Conservation (phyloP, 2,113 vertebrate species). For the Oncorhynchus nerka region DNA sequence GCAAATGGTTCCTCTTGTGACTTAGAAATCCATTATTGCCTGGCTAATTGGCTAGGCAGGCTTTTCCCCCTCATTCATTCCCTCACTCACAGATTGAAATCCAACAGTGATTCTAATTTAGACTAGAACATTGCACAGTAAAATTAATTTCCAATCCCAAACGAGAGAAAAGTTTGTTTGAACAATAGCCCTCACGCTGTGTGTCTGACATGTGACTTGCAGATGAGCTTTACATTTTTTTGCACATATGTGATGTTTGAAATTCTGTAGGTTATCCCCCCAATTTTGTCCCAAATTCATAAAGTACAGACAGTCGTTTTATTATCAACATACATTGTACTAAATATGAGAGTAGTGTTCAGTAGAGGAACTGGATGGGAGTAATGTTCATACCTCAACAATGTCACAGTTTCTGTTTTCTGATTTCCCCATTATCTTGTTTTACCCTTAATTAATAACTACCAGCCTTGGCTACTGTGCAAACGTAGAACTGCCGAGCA, state of each 20-base stretch:
- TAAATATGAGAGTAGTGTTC: too few relatives aligned
- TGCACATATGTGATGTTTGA: too few relatives aligned
- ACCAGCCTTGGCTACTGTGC: not conserved
- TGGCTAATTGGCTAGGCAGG: slow-evolving; percentile 65
- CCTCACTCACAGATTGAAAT: slow-evolving; percentile 62
- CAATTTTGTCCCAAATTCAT: too few relatives aligned
- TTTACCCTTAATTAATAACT: not conserved
- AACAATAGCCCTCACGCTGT: slow-evolving; percentile 4
- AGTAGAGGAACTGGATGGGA: too few relatives aligned
- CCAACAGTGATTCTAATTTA: slow-evolving; percentile 53
- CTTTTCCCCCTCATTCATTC: slow-evolving; percentile 39
- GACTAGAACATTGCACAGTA: slow-evolving; percentile 44
- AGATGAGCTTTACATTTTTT: not conserved
- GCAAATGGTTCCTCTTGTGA: slow-evolving; percentile 68
- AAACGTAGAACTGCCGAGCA: not conserved
- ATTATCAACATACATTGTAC: too few relatives aligned
- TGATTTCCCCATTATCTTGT: not conserved
- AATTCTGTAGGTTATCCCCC: too few relatives aligned
- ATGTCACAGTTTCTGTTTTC: not conserved
- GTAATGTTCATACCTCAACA: too few relatives aligned
- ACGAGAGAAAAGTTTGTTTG: slow-evolving; percentile 8
- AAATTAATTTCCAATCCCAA: slow-evolving; percentile 15
- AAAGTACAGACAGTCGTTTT: too few relatives aligned
- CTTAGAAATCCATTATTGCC: slow-evolving; percentile 70
- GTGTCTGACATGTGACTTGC: not conserved